Evolutionary conservation across 2,797 vertebrate species (phyloP).

Genomic region (Catostomus latipinnis): DNA sequence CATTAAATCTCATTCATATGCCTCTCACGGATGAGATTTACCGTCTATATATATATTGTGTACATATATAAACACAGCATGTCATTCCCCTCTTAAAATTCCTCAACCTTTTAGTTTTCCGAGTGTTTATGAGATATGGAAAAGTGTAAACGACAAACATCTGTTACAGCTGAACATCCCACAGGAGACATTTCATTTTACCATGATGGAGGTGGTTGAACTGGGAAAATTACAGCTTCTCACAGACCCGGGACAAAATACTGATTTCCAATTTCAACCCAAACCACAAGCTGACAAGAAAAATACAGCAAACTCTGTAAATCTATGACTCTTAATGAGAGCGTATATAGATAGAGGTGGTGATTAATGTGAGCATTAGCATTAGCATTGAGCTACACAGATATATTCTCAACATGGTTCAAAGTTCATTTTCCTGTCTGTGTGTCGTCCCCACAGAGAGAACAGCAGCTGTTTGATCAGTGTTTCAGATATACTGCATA

Average conservation of each 20-base stretch:
- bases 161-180: constrained; percentile 47
- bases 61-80: constrained; percentile 11
- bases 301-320: constrained; percentile 54
- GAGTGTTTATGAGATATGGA: constrained; percentile 56
- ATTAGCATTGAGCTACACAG: constrained; percentile 9
- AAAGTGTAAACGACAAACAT: constrained; percentile 54
- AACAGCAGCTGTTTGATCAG: constrained; percentile 39
- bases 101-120: constrained; percentile 49
- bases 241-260: constrained; percentile 49
- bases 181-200: constrained; percentile 53
- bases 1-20: constrained; percentile 15
- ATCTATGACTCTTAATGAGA: constrained; percentile 59
- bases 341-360: constrained; percentile 2
- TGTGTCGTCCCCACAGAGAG: constrained; percentile 10
- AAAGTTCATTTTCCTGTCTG: constrained; percentile 15
- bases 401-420: constrained; percentile 22
- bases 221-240: constrained; percentile 61
- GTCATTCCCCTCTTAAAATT: constrained; percentile 36
- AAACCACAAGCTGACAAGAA: constrained; percentile 53
- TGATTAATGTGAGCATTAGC: constrained; percentile 15
- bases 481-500: constrained; percentile 35
- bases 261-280: constrained; percentile 49
- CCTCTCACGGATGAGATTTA: constrained; percentile 31
- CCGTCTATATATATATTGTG: constrained; percentile 7
- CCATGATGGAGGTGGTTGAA: constrained; percentile 52